Base-by-base conservation (phyloP, 2,888 invertebrate species). In the Suillia variegata region DNA sequence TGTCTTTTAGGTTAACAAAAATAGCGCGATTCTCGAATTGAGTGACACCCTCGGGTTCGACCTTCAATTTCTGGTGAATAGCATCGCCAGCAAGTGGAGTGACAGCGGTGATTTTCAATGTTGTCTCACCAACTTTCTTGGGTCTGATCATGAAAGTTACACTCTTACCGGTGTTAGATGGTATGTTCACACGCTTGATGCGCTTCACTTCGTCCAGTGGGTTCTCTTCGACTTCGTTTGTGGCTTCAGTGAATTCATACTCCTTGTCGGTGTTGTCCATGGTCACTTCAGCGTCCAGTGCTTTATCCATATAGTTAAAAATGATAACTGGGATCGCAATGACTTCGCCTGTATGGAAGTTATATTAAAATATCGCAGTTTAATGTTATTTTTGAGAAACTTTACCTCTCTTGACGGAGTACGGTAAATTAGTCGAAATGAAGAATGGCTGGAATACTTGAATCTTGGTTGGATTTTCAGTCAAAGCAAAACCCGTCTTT, bases 261-360 rank as follows among this genome's bases (percentile, higher is more conserved):
- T 89, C 88, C 66, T 89, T 89, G 50, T 89, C 88, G 18, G 87
- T 85, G 81, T 91, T 92, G 70, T 92, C 91, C 74, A 96, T 83
- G 0, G 92, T 91, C 1, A 97, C 88, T 70, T 92, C 90, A 0
- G 91, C 91, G 10, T 84, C 84, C 0, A 90, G 83, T 70, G 92
- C 90, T 55, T 87, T 87, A 21, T 88, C 87, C 80, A 93, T 85
- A 73, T 95, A 92, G 79, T 96, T 97, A 79, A 91, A 93, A 12
- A 96, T 87, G 2, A 92, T 89, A 15, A 92, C 88, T 51, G 95
- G 91, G 54, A 96, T 87, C 0, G 93, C 90, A 49, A 97, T 85
- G 13, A 91, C 89, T 84, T 98, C 98, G 20, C 94, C 95, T 73
- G 82, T 17, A n/a, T 85, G 18, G 45, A n/a, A 38, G 15, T 8